A percentile compares a stretch with the other conserved stretches of the same genome.
Evolutionary conservation across 2,888 invertebrate species (phyloP).

Genomic region (Eupithecia pulchellata): DNA sequence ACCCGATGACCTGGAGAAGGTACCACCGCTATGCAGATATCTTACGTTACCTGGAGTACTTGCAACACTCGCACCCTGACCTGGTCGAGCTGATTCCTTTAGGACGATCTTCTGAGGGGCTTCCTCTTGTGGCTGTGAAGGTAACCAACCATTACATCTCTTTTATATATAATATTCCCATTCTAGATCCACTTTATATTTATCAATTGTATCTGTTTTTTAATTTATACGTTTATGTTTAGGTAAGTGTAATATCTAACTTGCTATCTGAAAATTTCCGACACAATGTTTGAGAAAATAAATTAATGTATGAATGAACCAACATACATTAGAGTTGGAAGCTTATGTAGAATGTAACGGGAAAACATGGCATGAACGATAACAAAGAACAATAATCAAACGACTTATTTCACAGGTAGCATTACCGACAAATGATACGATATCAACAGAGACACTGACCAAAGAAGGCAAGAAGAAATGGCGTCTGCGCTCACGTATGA

Average conservation of each 20-base stretch:
- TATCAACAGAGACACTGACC: slow-evolving; percentile 47
- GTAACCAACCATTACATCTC: slow-evolving; percentile 64
- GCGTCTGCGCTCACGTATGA: slow-evolving; percentile 78
- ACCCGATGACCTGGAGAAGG: slow-evolving; percentile 89
- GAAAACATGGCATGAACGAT: neutral
- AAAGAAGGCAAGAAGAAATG: slow-evolving; percentile 76
- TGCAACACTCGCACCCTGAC: slow-evolving; percentile 87
- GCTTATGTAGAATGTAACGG: neutral
- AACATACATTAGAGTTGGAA: too few relatives aligned
- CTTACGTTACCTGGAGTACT: slow-evolving; percentile 87
- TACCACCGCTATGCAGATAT: slow-evolving; percentile 90
- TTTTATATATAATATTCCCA: too few relatives aligned
- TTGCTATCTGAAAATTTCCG: too few relatives aligned
- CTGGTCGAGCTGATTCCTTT: slow-evolving; percentile 88
- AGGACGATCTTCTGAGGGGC: slow-evolving; percentile 90
- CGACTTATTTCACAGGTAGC: slow-evolving; percentile 61
- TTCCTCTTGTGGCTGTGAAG: slow-evolving; percentile 89
- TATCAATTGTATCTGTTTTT: too few relatives aligned
- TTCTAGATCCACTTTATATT: too few relatives aligned
- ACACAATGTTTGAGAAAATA: too few relatives aligned
- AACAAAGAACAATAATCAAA: neutral
- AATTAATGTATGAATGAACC: too few relatives aligned
- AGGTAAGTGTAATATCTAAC: too few relatives aligned
- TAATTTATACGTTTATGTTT: too few relatives aligned
- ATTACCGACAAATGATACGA: slow-evolving; percentile 65